Base-by-base conservation (phyloP, 2,888 invertebrate species). In the Aethes cnicana region DNA sequence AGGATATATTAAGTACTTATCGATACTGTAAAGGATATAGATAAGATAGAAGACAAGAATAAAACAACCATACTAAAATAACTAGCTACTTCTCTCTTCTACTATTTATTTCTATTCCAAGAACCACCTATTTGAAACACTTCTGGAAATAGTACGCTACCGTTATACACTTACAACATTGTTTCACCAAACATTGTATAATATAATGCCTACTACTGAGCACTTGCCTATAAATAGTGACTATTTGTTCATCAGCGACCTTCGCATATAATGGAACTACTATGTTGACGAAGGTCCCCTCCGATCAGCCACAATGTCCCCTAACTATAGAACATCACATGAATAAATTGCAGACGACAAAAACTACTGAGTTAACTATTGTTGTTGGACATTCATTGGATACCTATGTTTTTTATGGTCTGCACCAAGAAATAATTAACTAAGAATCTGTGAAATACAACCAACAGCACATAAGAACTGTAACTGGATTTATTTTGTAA, bases 231-330 rank as follows among this genome's bases (percentile, higher is more conserved):
- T 39, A 39, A 46, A 39, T 39, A 57, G 54, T 61, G 60, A 62
- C 58, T 58, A 57, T 58, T 52, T 57, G 55, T 61, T 63, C 56
- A 57, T 42, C 66, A 61, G 56, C 67, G 73, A 66, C 72, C 81
- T 81, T 81, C 72, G 61, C 56, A 56, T 58, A 77, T 71, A 80
- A 81, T 76, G 60, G 69, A 50, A 59, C 35, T 66, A 72, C 64
- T 68, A 66, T 57, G 64, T 66, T 57, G 61, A 60, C 63, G 75
- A 77, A 82, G 80, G 81, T 68, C 70, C 59, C 57, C 59, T 57
- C 52, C 53, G 41, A 28, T 16, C 39, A n/a, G 39, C 35, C 37
- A 50, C 43, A 50, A 50, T 41, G 33, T 16, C 21, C 50, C 43
- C 23, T 50, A 37, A 25, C 43, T 43, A 50, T 16, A 50, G 17